Percentiles rank a stretch among this genome's conserved stretches.
Evolutionary conservation across 2,888 invertebrate genomes (phyloP).

Genomic region (Drosophila sordidapex): DNA sequence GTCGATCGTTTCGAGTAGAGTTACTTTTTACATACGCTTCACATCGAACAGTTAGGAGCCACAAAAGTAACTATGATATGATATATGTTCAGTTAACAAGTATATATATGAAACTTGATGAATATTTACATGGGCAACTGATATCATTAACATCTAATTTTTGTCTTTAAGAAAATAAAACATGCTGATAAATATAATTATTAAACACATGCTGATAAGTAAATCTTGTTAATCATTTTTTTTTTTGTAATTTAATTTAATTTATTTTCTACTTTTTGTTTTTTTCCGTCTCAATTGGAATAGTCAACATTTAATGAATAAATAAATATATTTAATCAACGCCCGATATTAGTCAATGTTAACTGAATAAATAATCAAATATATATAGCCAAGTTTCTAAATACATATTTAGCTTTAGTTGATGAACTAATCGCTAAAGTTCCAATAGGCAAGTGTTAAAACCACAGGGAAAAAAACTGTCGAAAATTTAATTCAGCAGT

Average conservation of each 20-base stretch:
- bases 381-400: not conserved
- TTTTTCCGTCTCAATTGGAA: not conserved
- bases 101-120: not conserved
- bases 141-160: not conserved
- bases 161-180: not conserved
- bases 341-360: not conserved
- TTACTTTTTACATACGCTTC: slow-evolving; percentile 22
- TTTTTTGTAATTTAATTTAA: not conserved
- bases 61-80: slow-evolving; percentile 20
- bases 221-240: too few relatives aligned
- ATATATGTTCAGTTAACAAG: slow-evolving; percentile 5
- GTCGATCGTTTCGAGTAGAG: slow-evolving; percentile 5
- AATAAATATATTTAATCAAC: not conserved
- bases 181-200: slow-evolving; percentile 11
- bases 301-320: not conserved
- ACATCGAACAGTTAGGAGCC: slow-evolving; percentile 19
- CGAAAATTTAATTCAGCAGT: slow-evolving; percentile 26
- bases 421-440: not conserved
- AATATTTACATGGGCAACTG: slow-evolving; percentile 18
- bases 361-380: not conserved
- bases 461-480: slow-evolving; percentile 27
- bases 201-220: slow-evolving; percentile 7
- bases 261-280: not conserved
- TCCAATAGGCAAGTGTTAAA: slow-evolving; percentile 14
- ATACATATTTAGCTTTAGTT: not conserved